Conservation (phyloP, 2,113 vertebrate genomes). For the Pygoscelis adeliae region DNA sequence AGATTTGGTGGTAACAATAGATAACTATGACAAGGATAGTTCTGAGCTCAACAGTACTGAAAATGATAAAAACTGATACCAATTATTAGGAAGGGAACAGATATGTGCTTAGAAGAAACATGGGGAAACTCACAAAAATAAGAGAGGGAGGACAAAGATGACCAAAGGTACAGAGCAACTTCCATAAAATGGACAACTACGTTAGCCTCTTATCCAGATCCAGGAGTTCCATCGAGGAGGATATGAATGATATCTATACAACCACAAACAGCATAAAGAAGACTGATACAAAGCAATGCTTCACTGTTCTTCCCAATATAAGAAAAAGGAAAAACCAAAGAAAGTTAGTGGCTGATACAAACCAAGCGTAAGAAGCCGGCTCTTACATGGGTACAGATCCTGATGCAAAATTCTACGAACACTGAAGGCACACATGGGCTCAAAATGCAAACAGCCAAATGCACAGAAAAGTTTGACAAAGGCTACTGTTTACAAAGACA, state of each 20-base stretch:
- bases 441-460: background rate
- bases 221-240: background rate
- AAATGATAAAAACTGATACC: background rate
- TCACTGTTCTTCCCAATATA: background rate
- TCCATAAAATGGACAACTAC: background rate
- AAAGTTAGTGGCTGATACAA: background rate
- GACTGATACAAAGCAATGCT: background rate
- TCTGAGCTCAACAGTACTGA: background rate
- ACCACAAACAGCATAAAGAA: background rate
- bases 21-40: background rate
- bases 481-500: background rate
- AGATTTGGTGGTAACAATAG: background rate
- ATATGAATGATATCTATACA: background rate
- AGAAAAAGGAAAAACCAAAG: background rate
- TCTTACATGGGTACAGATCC: background rate
- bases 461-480: background rate
- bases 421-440: background rate
- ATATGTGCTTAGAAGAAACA: background rate
- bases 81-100: background rate
- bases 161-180: background rate
- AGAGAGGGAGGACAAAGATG: background rate
- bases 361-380: background rate
- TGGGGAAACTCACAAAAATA: background rate
- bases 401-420: background rate
- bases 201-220: background rate